Evolutionary conservation across 2,113 vertebrate genomes (phyloP).

Genomic region (Pyrgilauda ruficollis): DNA sequence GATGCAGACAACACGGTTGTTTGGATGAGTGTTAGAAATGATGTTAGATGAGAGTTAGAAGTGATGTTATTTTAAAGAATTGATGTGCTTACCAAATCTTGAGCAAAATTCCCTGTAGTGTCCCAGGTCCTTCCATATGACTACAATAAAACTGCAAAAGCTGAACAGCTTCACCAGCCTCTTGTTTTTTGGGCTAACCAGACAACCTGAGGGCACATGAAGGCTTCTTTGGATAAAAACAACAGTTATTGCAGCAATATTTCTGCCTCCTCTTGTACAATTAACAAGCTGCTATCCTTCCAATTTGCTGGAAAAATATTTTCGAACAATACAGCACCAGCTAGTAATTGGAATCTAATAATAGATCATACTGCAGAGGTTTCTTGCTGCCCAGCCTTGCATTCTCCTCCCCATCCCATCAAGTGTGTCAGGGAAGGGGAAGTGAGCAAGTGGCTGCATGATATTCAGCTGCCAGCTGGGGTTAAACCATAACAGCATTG

Average conservation of each 20-base stretch:
- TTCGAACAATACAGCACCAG: background rate
- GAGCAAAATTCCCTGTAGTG: background rate
- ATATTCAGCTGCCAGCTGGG: background rate
- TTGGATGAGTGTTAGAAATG: background rate
- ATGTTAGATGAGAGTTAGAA: no score
- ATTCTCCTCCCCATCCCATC: background rate
- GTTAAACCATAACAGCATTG: background rate
- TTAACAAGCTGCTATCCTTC: constrained; percentile 10
- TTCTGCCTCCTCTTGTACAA: background rate
- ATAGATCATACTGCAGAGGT: constrained; percentile 52
- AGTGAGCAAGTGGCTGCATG: background rate
- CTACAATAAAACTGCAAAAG: background rate
- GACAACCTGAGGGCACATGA: background rate
- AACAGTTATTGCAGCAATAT: background rate
- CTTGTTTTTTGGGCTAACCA: background rate
- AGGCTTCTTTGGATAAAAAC: background rate
- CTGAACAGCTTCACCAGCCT: background rate
- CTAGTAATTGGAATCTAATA: constrained; percentile 62
- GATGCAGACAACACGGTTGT: background rate
- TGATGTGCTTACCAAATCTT: background rate
- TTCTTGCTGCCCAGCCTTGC: constrained; percentile 46
- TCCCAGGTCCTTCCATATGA: background rate
- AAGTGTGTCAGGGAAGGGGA: background rate
- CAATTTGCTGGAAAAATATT: constrained; percentile 49
- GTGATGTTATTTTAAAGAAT: background rate